A percentile compares a stretch with the other conserved stretches of the same genome.
Conservation (phyloP, 2,113 vertebrate species). For the Axis porcinus region DNA sequence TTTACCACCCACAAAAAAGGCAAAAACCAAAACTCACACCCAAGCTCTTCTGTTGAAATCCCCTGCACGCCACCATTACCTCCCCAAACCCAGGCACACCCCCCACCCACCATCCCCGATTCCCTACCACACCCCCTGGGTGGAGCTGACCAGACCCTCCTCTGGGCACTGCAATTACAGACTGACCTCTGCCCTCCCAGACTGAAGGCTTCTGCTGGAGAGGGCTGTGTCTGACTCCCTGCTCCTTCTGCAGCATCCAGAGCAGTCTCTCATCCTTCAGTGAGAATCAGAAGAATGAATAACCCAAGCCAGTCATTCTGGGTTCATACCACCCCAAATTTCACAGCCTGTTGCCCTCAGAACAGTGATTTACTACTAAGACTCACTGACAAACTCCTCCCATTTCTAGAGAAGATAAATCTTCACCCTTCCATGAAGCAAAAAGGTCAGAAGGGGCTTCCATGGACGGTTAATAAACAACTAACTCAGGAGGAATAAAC, state of each 20-base stretch:
- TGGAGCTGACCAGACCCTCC: not conserved
- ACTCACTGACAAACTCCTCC: not conserved
- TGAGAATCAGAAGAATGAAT: not conserved
- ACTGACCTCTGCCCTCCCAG: no score
- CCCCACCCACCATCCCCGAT: rapidly evolving
- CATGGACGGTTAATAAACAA: constrained; percentile 45
- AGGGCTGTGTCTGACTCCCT: not conserved
- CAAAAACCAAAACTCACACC: not conserved
- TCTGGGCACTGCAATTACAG: rapidly evolving
- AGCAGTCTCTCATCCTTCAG: not conserved
- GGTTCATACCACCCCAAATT: not conserved
- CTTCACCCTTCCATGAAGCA: not conserved
- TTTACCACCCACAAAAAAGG: not conserved
- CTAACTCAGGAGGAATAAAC: constrained; percentile 35
- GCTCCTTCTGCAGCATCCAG: not conserved
- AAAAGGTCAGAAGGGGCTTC: constrained; percentile 29
- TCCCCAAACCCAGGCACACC: not conserved
- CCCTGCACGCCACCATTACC: rapidly evolving
- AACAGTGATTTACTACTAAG: not conserved
- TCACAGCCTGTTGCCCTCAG: not conserved
- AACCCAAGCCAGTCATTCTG: not conserved
- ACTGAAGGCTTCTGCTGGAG: not conserved
- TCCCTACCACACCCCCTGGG: not conserved
- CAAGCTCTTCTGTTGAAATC: not conserved
- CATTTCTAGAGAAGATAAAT: not conserved